Conservation (phyloP, 2,797 vertebrate species). For the Enteromius radiatus region DNA sequence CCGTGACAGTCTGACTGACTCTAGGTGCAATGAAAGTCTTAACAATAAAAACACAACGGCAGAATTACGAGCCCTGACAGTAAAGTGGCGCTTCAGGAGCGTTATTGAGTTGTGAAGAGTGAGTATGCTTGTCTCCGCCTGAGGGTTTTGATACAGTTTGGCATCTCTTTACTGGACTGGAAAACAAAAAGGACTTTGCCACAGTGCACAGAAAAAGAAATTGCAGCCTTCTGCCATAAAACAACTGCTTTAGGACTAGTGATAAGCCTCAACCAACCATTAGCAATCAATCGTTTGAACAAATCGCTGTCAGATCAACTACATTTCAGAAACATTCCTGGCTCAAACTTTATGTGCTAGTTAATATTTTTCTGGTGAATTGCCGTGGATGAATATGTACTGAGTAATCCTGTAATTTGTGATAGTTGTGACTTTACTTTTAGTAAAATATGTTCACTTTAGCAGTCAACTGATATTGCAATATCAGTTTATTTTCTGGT, state of each 20-base stretch:
- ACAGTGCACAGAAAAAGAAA: not conserved
- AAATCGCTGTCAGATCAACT: not conserved
- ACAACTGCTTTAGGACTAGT: not conserved
- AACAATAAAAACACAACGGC: constrained; percentile 11
- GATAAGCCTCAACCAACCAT: not conserved
- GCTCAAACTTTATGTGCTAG: not conserved
- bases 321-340: not conserved
- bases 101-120: constrained; percentile 1
- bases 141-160: constrained; percentile 8
- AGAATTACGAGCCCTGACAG: not conserved
- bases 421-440: not conserved
- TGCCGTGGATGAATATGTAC: not conserved
- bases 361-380: not conserved
- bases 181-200: not conserved
- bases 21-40: constrained; percentile 11
- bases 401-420: not conserved
- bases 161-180: not conserved
- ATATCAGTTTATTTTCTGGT: not conserved
- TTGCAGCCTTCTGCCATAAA: not conserved
- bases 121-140: constrained; percentile 3
- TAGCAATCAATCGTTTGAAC: not conserved
- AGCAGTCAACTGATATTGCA: not conserved
- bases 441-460: not conserved
- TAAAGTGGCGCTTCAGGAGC: not conserved
- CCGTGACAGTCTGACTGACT: not conserved